Conservation (phyloP, 2,888 invertebrate species). For the Parochlus steinenii region DNA sequence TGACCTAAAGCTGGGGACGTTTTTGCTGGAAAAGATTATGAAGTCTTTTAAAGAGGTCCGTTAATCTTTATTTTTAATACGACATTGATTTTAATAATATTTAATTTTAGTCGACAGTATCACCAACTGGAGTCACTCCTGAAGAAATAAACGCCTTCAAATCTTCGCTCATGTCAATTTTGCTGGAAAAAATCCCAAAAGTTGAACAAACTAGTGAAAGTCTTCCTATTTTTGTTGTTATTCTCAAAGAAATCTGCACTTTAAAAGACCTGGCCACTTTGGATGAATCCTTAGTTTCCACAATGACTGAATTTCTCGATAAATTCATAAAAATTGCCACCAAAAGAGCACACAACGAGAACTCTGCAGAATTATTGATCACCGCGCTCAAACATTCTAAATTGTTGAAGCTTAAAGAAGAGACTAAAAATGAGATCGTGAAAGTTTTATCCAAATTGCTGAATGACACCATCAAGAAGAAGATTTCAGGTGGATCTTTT, state of each 20-base stretch:
- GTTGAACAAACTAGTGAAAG: neutral
- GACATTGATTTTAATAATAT: neutral
- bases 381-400: conserved; percentile 7
- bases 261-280: no score
- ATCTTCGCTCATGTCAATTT: neutral
- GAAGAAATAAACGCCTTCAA: conserved; percentile 2
- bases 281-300: neutral
- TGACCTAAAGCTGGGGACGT: conserved; percentile 1
- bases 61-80: neutral
- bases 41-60: neutral
- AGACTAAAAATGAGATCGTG: conserved; percentile 6
- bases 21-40: no score
- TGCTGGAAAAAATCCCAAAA: neutral
- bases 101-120: neutral
- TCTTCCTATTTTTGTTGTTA: no score
- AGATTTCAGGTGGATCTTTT: neutral
- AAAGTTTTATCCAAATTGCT: conserved; percentile 2
- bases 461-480: neutral
- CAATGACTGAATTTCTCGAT: neutral
- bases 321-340: neutral
- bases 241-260: neutral
- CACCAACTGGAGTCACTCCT: neutral
- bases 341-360: neutral
- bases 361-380: neutral
- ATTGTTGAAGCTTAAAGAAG: conserved; percentile 8